Conservation (phyloP, 2,113 vertebrate species). For the Cynocephalus volans region DNA sequence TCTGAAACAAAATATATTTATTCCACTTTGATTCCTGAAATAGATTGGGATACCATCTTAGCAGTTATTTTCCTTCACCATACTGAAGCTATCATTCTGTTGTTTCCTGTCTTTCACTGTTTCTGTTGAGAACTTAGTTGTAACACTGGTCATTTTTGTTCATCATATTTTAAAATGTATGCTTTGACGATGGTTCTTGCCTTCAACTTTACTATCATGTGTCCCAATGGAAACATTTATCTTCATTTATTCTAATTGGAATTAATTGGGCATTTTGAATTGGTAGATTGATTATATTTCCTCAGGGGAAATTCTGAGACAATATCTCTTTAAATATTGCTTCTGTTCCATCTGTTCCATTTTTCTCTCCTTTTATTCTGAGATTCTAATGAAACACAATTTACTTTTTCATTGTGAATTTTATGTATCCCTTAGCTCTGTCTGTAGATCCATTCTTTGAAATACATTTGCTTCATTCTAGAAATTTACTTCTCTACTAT, state of each 20-base stretch:
- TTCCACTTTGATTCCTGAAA: neutral
- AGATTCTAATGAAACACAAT: neutral
- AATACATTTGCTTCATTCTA: neutral
- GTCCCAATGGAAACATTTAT: neutral
- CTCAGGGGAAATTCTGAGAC: neutral
- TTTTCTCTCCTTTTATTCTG: conserved; percentile 1
- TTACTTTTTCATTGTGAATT: neutral
- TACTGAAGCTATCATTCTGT: neutral
- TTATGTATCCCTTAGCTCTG: neutral
- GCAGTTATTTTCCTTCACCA: neutral
- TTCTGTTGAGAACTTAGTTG: neutral
- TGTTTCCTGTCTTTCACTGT: neutral
- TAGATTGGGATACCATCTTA: neutral
- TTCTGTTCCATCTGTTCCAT: neutral
- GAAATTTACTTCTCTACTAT: neutral
- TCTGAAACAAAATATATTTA: neutral
- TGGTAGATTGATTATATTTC: neutral
- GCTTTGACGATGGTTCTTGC: neutral
- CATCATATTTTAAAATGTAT: neutral
- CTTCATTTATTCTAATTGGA: neutral
- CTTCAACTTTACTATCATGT: neutral
- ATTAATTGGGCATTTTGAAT: neutral
- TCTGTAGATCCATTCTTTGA: neutral
- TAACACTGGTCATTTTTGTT: neutral
- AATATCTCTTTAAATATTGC: neutral